phyloP scores from a whole-genome alignment of 35 echinoderm and acorn worm species.

The Ophiothrix spiculata region DNA sequence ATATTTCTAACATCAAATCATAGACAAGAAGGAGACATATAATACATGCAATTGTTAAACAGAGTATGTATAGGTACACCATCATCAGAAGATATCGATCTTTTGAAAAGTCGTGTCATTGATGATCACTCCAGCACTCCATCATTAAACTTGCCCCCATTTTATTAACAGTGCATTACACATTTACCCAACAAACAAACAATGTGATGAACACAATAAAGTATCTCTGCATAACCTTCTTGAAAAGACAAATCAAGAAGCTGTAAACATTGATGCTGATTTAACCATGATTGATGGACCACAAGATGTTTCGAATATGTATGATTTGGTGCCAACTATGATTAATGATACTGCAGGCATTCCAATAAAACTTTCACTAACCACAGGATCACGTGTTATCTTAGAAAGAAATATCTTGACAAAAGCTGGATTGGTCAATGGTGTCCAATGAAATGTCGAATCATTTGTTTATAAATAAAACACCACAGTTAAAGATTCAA shows the following conservation, averaged over 20 bases:
- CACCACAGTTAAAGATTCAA: neutral
- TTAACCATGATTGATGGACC: neutral
- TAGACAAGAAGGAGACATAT: neutral
- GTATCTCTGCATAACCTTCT: neutral
- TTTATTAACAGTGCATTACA: slow-evolving; percentile 15
- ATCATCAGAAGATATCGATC: neutral
- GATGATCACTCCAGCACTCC: neutral
- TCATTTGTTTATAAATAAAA: neutral
- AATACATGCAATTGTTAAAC: neutral
- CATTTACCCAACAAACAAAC: slow-evolving; percentile 7
- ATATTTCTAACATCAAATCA: neutral
- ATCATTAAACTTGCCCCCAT: neutral
- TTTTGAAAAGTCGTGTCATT: neutral
- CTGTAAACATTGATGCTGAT: neutral
- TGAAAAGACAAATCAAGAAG: neutral
- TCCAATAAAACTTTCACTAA: neutral
- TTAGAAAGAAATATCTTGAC: slow-evolving; percentile 40
- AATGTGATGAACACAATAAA: slow-evolving; percentile 17
- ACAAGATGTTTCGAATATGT: neutral
- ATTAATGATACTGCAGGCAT: neutral
- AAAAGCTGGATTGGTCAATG: slow-evolving; percentile 39
- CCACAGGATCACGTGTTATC: slow-evolving; percentile 44
- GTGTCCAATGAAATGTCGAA: slow-evolving; percentile 26
- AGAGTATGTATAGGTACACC: neutral
- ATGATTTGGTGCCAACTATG: neutral